A percentile compares a stretch with the other conserved stretches of the same genome.
These are phyloP conservation scores for Acrobasis suavella DNA, from an alignment of 2,888 invertebrate genomes.

Conservation along the genomic window DNA sequence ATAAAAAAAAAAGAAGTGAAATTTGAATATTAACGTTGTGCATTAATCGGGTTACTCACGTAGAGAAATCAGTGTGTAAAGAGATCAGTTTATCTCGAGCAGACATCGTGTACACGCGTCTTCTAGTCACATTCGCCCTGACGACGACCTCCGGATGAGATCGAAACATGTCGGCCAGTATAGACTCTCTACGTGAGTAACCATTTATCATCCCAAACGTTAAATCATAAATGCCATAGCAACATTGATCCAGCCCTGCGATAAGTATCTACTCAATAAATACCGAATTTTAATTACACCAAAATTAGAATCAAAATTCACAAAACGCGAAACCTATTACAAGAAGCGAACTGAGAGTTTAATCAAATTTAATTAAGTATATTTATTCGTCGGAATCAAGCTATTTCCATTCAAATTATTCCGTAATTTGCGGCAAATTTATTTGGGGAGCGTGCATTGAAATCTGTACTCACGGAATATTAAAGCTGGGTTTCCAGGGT, in stretches of 20 bases:
- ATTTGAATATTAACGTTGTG: too few relatives aligned
- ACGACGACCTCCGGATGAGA: too few relatives aligned
- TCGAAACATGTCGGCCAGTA: too few relatives aligned
- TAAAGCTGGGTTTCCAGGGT: neutral
- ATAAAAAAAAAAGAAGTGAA: too few relatives aligned
- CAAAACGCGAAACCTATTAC: constrained; percentile 16
- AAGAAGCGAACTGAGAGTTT: constrained; percentile 6
- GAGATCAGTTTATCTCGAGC: too few relatives aligned
- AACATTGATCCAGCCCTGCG: neutral
- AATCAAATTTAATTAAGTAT: constrained; percentile 18
- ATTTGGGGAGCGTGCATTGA: constrained; percentile 6
- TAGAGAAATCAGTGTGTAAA: too few relatives aligned
- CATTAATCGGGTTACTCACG: too few relatives aligned
- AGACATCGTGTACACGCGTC: too few relatives aligned
- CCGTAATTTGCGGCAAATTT: constrained; percentile 13
- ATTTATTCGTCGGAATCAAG: constrained; percentile 14
- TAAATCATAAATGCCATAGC: too few relatives aligned
- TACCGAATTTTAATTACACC: neutral
- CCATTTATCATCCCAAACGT: too few relatives aligned
- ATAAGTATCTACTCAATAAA: neutral
- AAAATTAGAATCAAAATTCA: constrained; percentile 5
- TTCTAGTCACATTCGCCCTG: too few relatives aligned
- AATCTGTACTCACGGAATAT: constrained; percentile 5
- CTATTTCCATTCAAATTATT: constrained; percentile 15
- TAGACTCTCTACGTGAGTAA: too few relatives aligned